phyloP scores from a whole-genome alignment of 2,797 vertebrate genomes.

The Coregonus sp. region DNA sequence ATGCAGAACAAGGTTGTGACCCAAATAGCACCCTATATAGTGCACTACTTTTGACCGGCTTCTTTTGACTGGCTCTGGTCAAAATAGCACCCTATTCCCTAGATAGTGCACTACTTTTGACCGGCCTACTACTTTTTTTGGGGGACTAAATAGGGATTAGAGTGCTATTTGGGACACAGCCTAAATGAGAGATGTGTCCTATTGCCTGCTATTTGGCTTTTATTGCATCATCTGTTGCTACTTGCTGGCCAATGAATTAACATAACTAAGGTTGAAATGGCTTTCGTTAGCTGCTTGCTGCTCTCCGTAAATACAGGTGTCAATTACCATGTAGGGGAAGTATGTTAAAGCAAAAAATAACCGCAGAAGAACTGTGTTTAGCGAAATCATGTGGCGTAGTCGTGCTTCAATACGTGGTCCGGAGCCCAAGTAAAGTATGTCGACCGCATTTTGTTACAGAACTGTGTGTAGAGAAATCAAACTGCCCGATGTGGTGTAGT shows the following conservation, averaged over 20 bases:
- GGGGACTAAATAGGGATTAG: not conserved
- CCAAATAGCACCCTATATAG: not conserved
- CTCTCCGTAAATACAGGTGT: conserved; percentile 2
- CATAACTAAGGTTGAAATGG: not conserved
- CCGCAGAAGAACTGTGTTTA: not conserved
- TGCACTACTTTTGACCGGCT: not conserved
- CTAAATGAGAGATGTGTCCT: not conserved
- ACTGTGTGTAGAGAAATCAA: not conserved
- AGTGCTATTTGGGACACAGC: not conserved
- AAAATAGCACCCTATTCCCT: not conserved
- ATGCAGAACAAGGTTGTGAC: not conserved
- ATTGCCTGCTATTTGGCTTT: conserved; percentile 9
- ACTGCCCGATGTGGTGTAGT: not conserved
- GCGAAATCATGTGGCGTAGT: not conserved
- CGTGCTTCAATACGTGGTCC: too few relatives aligned
- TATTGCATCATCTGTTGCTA: conserved; percentile 20
- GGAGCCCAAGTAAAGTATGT: not conserved
- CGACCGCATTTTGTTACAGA: not conserved
- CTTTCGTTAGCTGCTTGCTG: not conserved
- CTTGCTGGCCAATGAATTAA: not conserved
- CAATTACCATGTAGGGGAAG: not conserved
- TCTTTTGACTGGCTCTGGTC: too few relatives aligned
- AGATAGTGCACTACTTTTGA: not conserved
- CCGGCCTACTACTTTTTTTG: not conserved
- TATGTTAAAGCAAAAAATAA: conserved; percentile 7